phyloP scores from a whole-genome alignment of 2,888 invertebrate species.

The Malachius bipustulatus region DNA sequence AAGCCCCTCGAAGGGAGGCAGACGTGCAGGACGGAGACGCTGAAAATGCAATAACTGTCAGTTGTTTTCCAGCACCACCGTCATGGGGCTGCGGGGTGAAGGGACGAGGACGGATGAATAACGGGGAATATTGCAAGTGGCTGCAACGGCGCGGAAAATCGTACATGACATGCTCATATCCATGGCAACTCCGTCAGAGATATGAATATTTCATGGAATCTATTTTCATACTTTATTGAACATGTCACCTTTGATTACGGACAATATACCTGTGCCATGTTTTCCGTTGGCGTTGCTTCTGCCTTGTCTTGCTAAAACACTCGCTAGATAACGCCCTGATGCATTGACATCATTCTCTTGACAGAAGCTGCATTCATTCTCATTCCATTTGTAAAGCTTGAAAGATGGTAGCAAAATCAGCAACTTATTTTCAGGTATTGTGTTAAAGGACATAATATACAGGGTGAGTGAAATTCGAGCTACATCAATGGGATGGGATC shows the following conservation, averaged over 20 bases:
- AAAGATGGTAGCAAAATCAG: too few species aligned
- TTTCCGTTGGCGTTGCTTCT: constrained; percentile 6
- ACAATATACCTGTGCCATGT: constrained; percentile 36
- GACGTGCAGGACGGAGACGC: constrained; percentile 19
- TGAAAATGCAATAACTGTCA: constrained; percentile 39
- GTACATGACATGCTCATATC: constrained; percentile 37
- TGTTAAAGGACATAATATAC: too few species aligned
- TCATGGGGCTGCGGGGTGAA: background rate
- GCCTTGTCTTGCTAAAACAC: background rate
- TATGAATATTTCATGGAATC: constrained; percentile 42
- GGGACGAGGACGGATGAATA: constrained; percentile 13
- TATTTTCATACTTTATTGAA: constrained; percentile 43
- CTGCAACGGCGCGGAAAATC: constrained; percentile 36
- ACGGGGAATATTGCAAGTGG: constrained; percentile 30
- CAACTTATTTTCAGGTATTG: too few species aligned
- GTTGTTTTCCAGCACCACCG: constrained; percentile 24
- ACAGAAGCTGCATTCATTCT: too few species aligned
- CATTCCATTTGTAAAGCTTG: too few species aligned
- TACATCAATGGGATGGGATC: too few species aligned
- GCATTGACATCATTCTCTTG: too few species aligned
- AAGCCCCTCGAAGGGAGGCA: too few species aligned
- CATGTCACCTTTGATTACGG: constrained; percentile 40
- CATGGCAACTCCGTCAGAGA: constrained; percentile 37
- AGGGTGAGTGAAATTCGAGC: too few species aligned
- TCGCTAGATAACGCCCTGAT: too few species aligned